Base-by-base conservation (phyloP, 2,888 invertebrate species). In the Ceriagrion tenellum region DNA sequence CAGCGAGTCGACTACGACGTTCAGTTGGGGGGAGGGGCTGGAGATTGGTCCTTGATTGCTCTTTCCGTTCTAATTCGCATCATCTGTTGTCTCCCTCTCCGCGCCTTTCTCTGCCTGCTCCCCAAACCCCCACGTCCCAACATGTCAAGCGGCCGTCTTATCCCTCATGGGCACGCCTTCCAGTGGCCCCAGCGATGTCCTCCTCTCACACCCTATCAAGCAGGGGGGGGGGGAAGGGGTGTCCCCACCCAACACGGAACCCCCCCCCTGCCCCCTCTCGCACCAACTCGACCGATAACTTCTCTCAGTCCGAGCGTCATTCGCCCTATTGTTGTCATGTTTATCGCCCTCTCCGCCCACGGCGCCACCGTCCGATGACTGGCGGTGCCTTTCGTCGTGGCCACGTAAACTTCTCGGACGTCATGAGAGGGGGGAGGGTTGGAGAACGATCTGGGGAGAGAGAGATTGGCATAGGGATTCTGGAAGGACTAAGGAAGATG, bases 21-120 rank as follows among this genome's bases (percentile, higher is more conserved):
- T 69, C n/a, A n/a, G 69, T 26, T 6, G 69, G 69, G 69, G 6
- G n/a, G n/a, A n/a, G 59, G 18, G 23, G 59, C n/a, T n/a, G 23
- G 59, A 20, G n/a, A 69, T 69, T 26, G 69, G n/a, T 26, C 90
- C 90, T 91, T 59, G 90, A 91, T 91, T 91, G 90, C 56, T 59
- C 35, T 91, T 91, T 59, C 90, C 90, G 90, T 91, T 30, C 90
- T 91, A 59, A 91, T 91, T 91, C 90, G 90, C 90, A 56, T 91
- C 90, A 59, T 91, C 90, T 35, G 90, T 91, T 59, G 56, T n/a
- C 90, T 18, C 4, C 35, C 35, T 35, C 6, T 13, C 81, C 10
- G 4, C 30, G 90, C 90, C 90, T 59, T 6, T 59, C n/a, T n/a
- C 56, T 10, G 2, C 18, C n/a, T 20, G 30, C 55, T 16, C 59